Percentiles rank a stretch among this genome's conserved stretches.
Evolutionary conservation across 2,797 vertebrate genomes (phyloP).

Genomic region (Coregonus ussuriensis): DNA sequence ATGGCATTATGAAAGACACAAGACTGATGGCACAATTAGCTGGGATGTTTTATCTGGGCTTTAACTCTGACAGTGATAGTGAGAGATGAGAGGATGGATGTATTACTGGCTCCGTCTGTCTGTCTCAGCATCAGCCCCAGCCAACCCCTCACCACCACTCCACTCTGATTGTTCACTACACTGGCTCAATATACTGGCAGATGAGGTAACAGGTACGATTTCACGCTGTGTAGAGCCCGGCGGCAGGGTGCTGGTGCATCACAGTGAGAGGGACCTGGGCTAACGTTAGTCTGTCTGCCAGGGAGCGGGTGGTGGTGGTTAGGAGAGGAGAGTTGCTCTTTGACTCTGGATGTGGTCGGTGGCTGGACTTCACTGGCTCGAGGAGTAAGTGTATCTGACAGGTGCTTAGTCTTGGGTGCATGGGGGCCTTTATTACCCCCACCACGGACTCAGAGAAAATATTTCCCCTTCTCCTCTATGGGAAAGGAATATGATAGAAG

Average conservation of each 20-base stretch:
- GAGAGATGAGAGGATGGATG: too few species aligned
- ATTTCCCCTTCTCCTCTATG: slow-evolving; percentile 9
- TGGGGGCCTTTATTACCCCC: not conserved
- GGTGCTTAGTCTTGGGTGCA: not conserved
- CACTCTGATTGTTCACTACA: too few species aligned
- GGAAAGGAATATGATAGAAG: not conserved
- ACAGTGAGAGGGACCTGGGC: too few species aligned
- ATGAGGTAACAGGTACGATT: slow-evolving; percentile 35
- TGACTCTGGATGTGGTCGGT: not conserved
- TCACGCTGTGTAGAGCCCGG: slow-evolving; percentile 36
- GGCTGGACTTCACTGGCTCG: slow-evolving; percentile 4
- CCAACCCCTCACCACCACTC: not conserved
- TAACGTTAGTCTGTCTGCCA: slow-evolving; percentile 7
- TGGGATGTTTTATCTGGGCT: not conserved
- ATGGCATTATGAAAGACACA: slow-evolving; percentile 1
- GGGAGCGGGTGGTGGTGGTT: slow-evolving; percentile 5
- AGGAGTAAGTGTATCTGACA: slow-evolving; percentile 3
- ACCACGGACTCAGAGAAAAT: slow-evolving; percentile 3
- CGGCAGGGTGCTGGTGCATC: not conserved
- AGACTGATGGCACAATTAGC: slow-evolving; percentile 1
- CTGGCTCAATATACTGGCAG: too few species aligned
- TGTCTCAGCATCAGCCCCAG: not conserved
- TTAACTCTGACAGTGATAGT: not conserved
- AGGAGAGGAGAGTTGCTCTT: not conserved
- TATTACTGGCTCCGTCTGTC: not conserved